Evolutionary conservation across 2,797 vertebrate genomes (phyloP), one percentile per base, ranked within the genome.

Genomic region (Myotis pilosus): DNA sequence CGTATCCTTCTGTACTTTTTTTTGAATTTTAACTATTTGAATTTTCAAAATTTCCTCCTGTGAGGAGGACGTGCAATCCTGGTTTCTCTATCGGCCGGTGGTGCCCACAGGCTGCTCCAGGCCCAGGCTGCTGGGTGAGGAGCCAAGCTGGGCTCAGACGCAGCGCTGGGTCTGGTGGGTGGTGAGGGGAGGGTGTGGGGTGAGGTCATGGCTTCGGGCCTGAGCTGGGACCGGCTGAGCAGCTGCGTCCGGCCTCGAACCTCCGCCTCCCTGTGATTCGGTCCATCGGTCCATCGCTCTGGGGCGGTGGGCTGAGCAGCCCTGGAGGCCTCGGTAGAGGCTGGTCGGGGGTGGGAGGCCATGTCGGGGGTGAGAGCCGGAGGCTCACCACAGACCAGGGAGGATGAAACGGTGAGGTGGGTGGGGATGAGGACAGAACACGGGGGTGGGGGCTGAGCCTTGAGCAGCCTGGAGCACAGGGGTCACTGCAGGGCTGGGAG

Each of bases 31-130:
- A 66, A 83, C 38, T 19, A 62, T 22, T 28, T 60, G 17, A 23
- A 85, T 36, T 74, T 81, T 74, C 36, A 33, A 87, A 76, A n/a
- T 82, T 55, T 41, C 8, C 38, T 20, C 23, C 86, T 23, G 55
- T 36, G 23, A 13, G 76, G 75, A 49, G 49, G 33, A 71, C 1
- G 28, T 5, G 20, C 13, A n/a, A n/a, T 69, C 33, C 36, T 0
- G 28, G 55, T 66, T 3, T n/a, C 36, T 20, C 64, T 12, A 2
- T 2, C 20, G 6, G 16, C 51, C 25, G 9, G 62, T 9, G 38
- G 68, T 30, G 17, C 53, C 28, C 0, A 0, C 3, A 49, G 51
- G 30, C 4, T 0, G 17, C 49, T 28, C 71, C 2, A 3, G 5
- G 15, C 86, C 20, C 51, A 20, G 57, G 23, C 8, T 72, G 62